Base-by-base conservation (phyloP, 2,888 invertebrate genomes). In the Sialis lutaria region DNA sequence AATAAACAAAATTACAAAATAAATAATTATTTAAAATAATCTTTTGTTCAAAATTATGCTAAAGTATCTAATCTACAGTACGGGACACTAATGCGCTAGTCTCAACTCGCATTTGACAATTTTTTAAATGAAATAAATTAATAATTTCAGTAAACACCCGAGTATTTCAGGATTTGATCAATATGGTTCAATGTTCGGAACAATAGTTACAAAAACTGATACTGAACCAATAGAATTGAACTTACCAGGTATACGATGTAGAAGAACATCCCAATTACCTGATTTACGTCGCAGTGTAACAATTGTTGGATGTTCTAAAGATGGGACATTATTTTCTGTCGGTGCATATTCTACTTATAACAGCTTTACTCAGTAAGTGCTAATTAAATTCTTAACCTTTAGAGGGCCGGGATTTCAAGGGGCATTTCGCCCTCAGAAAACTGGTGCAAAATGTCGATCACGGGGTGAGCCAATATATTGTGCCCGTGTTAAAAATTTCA, bases 161-260 rank as follows among this genome's bases (percentile, higher is more conserved):
- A 61, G 63, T 1, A 61, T 65, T 40, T 62, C 63, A 4, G 74
- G 77, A 44, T 77, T 74, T 61, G 65, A 74, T 50, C 81, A 81
- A 56, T 81, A 73, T 64, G 82, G 82, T 5, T 64, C 69, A 1
- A 56, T 77, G 12, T 67, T 73, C 51, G 82, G 82, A 0, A 69
- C 70, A 12, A 58, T 80, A 48, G 67, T 65, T 46, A 61, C 69
- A 1, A 69, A 65, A 48, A 61, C 68, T 43, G 61, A 60, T 1
- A 56, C 64, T 33, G 69, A 67, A 22, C 58, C 59, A 33, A 51
- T 53, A 58, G 57, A 57, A 55, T 45, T 79, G 22, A 69, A 73
- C 50, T 58, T 74, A 6, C 67, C 75, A 5, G 74, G 75, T 1
- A 54, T 69, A 1, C 65, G 68, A 40, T 69, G 72, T 50, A 58